phyloP scores from a whole-genome alignment of 2,888 invertebrate species.

The Nipponacmea schrenckii region DNA sequence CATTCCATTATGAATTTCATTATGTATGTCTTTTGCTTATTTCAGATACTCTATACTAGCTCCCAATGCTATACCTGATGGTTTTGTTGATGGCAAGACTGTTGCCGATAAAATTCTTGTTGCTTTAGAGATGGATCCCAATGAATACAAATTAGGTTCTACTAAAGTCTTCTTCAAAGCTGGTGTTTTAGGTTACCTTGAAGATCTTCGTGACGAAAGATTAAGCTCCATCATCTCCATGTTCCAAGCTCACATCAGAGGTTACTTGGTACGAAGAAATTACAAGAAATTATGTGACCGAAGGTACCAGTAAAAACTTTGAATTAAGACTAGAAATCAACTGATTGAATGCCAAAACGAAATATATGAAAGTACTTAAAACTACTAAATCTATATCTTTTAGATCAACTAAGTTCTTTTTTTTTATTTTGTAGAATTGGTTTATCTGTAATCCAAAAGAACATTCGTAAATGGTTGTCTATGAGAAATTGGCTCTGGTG shows the following conservation, averaged over 20 bases:
- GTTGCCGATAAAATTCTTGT: slow-evolving; percentile 74
- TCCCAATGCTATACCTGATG: slow-evolving; percentile 76
- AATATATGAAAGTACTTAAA: too few species aligned
- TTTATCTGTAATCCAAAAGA: slow-evolving; percentile 96
- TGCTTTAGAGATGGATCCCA: slow-evolving; percentile 80
- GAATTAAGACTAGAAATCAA: background rate
- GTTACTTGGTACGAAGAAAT: slow-evolving; percentile 76
- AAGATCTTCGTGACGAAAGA: slow-evolving; percentile 99
- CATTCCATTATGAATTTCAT: too few species aligned
- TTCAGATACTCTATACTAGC: slow-evolving; percentile 94
- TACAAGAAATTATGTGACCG: slow-evolving; percentile 98
- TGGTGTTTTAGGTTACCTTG: slow-evolving; percentile 99
- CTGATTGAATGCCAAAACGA: background rate
- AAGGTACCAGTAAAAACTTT: slow-evolving; percentile 72
- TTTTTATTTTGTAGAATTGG: slow-evolving; percentile 77
- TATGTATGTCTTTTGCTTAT: background rate
- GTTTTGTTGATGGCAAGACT: slow-evolving; percentile 70
- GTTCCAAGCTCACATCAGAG: slow-evolving; percentile 87
- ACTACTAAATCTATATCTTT: too few species aligned
- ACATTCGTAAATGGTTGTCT: slow-evolving; percentile 97
- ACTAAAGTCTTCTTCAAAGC: slow-evolving; percentile 99
- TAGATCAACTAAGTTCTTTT: background rate
- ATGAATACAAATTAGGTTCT: slow-evolving; percentile 95
- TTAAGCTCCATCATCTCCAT: slow-evolving; percentile 93
- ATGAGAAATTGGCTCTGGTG: slow-evolving; percentile 99